Conservation (phyloP, 2,888 invertebrate species). For the Amiota mariae region DNA sequence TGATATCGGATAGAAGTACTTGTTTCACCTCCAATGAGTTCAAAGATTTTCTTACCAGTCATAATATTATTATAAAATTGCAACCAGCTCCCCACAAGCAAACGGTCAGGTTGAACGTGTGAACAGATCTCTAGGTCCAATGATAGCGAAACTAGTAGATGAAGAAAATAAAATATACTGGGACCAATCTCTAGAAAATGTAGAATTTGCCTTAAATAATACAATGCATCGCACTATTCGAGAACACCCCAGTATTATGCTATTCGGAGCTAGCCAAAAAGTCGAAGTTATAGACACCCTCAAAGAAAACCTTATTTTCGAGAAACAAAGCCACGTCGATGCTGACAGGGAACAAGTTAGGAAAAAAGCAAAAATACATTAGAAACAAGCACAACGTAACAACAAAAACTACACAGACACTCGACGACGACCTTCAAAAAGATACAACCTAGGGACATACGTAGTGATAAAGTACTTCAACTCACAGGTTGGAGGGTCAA, state of each 20-base stretch:
- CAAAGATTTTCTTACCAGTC: not conserved
- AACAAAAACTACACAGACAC: not conserved
- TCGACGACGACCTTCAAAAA: conserved; percentile 2
- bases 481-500: too few relatives aligned
- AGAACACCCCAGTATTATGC: conserved; percentile 1
- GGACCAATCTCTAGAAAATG: not conserved
- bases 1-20: too few relatives aligned
- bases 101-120: too few relatives aligned
- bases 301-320: not conserved
- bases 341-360: not conserved
- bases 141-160: too few relatives aligned
- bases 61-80: not conserved
- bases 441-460: not conserved
- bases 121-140: too few relatives aligned
- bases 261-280: not conserved
- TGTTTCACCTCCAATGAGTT: too few relatives aligned
- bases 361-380: not conserved
- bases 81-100: too few relatives aligned
- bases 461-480: not conserved
- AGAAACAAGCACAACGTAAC: not conserved
- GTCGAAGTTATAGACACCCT: not conserved
- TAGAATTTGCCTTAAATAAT: too few relatives aligned
- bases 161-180: too few relatives aligned
- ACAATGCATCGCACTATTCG: too few relatives aligned
- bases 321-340: not conserved